These are phyloP conservation scores for Neomorphus geoffroyi DNA, from an alignment of 2,797 vertebrate species.

Conservation along the genomic window DNA sequence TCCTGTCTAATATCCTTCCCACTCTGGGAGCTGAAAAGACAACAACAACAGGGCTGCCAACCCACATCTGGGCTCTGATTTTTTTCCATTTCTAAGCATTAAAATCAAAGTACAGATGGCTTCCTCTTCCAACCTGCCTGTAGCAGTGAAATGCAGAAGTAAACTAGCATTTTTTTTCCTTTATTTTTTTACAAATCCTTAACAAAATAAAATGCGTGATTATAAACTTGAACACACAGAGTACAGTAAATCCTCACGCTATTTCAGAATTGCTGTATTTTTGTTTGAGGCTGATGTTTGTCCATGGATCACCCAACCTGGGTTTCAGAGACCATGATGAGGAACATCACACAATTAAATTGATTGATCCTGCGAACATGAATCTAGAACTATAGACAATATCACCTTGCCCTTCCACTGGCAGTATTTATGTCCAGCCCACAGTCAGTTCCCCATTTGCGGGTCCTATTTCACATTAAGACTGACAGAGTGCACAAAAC, in stretches of 20 bases:
- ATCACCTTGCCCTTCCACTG: not conserved
- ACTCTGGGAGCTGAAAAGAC: not conserved
- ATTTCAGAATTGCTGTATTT: not conserved
- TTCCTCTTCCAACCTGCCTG: not conserved
- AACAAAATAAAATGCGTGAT: not conserved
- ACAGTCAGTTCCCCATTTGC: fast-evolving
- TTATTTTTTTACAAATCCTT: not conserved
- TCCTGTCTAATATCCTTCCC: not conserved
- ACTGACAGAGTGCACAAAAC: not conserved
- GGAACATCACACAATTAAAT: not conserved
- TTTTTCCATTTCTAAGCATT: not conserved
- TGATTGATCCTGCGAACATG: not conserved
- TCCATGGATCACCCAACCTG: not conserved
- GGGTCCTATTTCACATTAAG: not conserved
- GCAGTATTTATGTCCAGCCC: not conserved
- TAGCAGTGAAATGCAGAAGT: not conserved
- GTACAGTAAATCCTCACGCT: not conserved
- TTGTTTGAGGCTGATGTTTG: not conserved
- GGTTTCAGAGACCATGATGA: not conserved
- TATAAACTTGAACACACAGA: fast-evolving
- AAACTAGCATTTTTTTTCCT: not conserved
- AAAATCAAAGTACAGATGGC: constrained; percentile 12
- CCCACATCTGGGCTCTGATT: not conserved
- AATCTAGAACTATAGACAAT: not conserved
- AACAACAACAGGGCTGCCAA: not conserved